phyloP scores from a whole-genome alignment of 2,888 invertebrate species.

The Pseudeuparius sepicola region DNA sequence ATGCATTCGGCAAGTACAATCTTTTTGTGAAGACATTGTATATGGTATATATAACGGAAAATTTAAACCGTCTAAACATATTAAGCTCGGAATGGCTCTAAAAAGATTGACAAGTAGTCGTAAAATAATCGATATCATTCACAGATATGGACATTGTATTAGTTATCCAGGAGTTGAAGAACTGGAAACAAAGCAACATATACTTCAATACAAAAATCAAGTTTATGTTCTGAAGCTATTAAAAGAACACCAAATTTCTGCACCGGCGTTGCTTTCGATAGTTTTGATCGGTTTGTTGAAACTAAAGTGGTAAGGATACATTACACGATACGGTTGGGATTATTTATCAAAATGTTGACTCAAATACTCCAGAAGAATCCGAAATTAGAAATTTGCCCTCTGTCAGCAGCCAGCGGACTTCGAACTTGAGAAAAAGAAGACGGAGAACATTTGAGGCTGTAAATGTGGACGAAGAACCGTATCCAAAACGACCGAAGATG shows the following conservation, averaged over 20 bases:
- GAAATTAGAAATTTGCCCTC: not conserved
- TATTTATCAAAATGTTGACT: conserved; percentile 13
- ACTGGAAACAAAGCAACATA: conserved; percentile 11
- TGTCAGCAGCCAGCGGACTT: conserved; percentile 10
- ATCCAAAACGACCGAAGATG: conserved; percentile 24
- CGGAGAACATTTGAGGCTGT: conserved; percentile 24
- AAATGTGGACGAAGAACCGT: conserved; percentile 18
- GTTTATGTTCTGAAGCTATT: conserved; percentile 10
- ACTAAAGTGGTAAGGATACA: conserved; percentile 18
- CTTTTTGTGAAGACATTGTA: conserved; percentile 12
- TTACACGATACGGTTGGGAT: conserved; percentile 20
- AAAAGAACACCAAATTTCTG: conserved; percentile 5
- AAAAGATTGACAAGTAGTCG: conserved; percentile 12
- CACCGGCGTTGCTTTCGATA: conserved; percentile 15
- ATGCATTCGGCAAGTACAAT: conserved; percentile 10
- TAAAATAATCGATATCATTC: conserved; percentile 18
- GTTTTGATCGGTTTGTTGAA: conserved; percentile 13
- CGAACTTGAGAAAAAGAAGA: conserved; percentile 18
- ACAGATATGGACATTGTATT: conserved; percentile 17
- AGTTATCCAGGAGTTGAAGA: conserved; percentile 10
- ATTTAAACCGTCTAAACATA: conserved; percentile 12
- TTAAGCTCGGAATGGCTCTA: conserved; percentile 12
- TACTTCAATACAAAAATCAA: conserved; percentile 12
- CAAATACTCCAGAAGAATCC: not conserved
- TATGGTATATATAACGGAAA: conserved; percentile 12